phyloP scores from a whole-genome alignment of 2,113 vertebrate species.

The Xiphophorus hellerii region DNA sequence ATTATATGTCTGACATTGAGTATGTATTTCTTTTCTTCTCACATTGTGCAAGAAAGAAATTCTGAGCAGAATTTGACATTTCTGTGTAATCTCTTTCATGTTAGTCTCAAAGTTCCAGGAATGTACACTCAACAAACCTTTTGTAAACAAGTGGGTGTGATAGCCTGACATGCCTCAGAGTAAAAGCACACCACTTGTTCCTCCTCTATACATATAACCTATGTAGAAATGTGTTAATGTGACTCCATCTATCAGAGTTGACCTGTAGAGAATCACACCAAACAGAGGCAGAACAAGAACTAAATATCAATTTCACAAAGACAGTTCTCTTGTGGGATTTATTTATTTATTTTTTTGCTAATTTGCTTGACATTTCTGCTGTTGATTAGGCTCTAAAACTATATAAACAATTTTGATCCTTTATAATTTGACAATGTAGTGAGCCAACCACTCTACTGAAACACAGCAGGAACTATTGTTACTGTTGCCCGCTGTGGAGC shows the following conservation, averaged over 20 bases:
- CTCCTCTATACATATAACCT: not conserved
- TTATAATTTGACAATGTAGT: conserved; percentile 46
- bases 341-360: too few species aligned
- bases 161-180: not conserved
- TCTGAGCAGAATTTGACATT: not conserved
- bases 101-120: not conserved
- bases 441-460: conserved; percentile 24
- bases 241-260: not conserved
- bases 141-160: conserved; percentile 11
- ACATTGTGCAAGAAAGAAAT: not conserved
- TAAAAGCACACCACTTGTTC: not conserved
- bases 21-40: not conserved
- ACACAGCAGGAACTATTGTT: conserved; percentile 6
- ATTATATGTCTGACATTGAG: not conserved
- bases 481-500: not conserved
- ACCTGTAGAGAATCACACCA: too few species aligned
- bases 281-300: too few species aligned
- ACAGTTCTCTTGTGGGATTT: too few species aligned
- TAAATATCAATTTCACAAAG: too few species aligned
- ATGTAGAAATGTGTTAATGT: not conserved
- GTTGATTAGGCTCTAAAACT: not conserved
- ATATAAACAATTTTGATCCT: conserved; percentile 4
- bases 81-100: not conserved
- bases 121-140: not conserved
- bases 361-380: too few species aligned